These are phyloP conservation scores for Anoplopoma fimbria DNA, from an alignment of 2,113 vertebrate genomes.

Conservation along the genomic window DNA sequence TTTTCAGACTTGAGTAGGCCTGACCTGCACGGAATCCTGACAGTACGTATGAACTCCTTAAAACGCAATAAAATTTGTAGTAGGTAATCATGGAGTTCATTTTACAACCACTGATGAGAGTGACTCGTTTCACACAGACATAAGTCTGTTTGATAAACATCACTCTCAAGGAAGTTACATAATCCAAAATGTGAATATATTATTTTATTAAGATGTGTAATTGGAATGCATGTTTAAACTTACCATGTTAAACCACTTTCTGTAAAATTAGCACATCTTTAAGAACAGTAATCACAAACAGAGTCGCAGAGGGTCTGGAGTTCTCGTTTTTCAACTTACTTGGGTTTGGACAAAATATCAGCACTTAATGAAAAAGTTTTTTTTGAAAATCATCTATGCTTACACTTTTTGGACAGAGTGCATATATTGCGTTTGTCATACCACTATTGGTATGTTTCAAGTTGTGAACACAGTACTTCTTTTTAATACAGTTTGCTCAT, in stretches of 20 bases:
- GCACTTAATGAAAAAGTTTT: not conserved
- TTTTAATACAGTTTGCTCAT: too few species aligned
- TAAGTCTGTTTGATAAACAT: not conserved
- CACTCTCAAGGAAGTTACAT: not conserved
- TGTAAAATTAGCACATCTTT: not conserved
- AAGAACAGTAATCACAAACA: not conserved
- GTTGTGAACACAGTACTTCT: not conserved
- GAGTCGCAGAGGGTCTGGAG: not conserved
- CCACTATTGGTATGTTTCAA: not conserved
- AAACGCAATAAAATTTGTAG: not conserved
- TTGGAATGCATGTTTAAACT: not conserved
- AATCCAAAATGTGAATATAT: not conserved
- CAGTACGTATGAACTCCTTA: not conserved
- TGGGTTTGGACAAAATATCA: not conserved
- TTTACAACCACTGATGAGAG: not conserved
- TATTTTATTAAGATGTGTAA: not conserved
- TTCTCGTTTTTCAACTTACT: not conserved
- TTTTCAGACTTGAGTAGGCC: not conserved
- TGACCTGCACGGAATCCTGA: not conserved
- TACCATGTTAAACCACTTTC: not conserved
- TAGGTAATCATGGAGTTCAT: not conserved
- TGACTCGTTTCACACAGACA: not conserved
- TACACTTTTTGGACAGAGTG: not conserved
- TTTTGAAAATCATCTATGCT: not conserved
- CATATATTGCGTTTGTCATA: not conserved